Evolutionary conservation across 1,140 invertebrate species (phyloP).

Genomic region (Rhyacophila brunnea): DNA sequence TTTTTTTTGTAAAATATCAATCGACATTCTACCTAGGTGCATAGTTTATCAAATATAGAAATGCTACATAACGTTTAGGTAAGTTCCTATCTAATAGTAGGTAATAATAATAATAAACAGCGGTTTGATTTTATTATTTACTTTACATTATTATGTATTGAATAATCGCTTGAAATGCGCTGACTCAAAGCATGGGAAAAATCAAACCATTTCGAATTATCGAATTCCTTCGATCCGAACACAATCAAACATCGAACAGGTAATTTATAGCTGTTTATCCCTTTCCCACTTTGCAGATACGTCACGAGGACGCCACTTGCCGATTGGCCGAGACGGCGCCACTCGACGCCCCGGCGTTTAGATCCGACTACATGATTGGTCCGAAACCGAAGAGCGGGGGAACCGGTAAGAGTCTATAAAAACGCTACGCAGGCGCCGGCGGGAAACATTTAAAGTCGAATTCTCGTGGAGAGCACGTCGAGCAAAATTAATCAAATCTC

Average conservation of each 20-base stretch:
- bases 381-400: constrained; percentile 34
- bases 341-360: constrained; percentile 42
- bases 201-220: constrained; percentile 16
- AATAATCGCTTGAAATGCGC: constrained; percentile 22
- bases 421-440: constrained; percentile 43
- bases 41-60: no score
- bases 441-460: constrained; percentile 17
- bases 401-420: constrained; percentile 37
- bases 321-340: constrained; percentile 31
- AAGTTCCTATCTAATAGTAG: no score
- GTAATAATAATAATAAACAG: constrained; percentile 11
- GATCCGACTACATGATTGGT: constrained; percentile 27
- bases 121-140: constrained; percentile 32
- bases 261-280: constrained; percentile 32
- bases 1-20: no score
- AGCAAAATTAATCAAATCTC: constrained; percentile 6
- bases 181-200: constrained; percentile 29
- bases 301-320: constrained; percentile 23
- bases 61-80: no score
- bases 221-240: constrained; percentile 21
- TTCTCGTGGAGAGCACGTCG: constrained; percentile 39
- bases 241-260: constrained; percentile 28
- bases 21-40: no score
- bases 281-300: constrained; percentile 2
- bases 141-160: no score